These are phyloP conservation scores for Scarus forsteni DNA, from an alignment of 2,797 vertebrate genomes.

Conservation along the genomic window DNA sequence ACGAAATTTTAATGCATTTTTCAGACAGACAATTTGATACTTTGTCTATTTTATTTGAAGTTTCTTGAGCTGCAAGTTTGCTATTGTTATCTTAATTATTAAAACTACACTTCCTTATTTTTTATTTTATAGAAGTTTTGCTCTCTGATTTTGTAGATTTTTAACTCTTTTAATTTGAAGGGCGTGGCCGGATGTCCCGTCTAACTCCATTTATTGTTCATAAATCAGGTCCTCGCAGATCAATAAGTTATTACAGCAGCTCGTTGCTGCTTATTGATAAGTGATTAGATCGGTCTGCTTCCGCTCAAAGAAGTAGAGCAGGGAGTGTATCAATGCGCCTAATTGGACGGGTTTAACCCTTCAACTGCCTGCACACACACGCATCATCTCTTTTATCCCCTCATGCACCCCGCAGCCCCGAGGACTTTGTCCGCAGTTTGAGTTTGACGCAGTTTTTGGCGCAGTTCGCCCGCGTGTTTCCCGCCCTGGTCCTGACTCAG, in stretches of 20 bases:
- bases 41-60: too few relatives aligned
- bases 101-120: too few relatives aligned
- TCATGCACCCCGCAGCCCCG: neutral
- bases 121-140: too few relatives aligned
- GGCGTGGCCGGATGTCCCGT: neutral
- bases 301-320: slow-evolving; percentile 36
- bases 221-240: slow-evolving; percentile 34
- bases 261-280: slow-evolving; percentile 12
- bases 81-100: too few relatives aligned
- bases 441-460: neutral
- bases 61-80: too few relatives aligned
- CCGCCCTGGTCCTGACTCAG: slow-evolving; percentile 44
- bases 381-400: neutral
- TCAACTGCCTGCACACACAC: neutral
- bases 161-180: slow-evolving; percentile 41
- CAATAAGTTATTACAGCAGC: slow-evolving; percentile 37
- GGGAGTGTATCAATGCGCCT: neutral
- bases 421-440: neutral
- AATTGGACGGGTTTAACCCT: slow-evolving; percentile 15
- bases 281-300: slow-evolving; percentile 3
- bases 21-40: too few relatives aligned
- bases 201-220: slow-evolving; percentile 14
- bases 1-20: too few relatives aligned
- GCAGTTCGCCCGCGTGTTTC: neutral
- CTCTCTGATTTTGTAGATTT: neutral